Evolutionary conservation across 2,797 vertebrate species (phyloP).

Genomic region (Catharus ustulatus): DNA sequence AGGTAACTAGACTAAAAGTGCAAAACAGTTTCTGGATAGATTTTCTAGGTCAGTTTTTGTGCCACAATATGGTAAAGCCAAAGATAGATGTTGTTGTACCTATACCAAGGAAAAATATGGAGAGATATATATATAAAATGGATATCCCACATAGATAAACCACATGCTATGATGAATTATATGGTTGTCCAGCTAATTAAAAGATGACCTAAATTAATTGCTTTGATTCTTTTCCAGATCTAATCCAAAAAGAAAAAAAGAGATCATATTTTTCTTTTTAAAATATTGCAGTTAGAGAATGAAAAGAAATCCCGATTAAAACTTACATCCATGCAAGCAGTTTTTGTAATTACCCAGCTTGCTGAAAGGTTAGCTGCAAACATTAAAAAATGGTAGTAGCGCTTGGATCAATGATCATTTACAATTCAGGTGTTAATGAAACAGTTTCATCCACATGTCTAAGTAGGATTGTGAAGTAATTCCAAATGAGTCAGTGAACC

Average conservation of each 20-base stretch:
- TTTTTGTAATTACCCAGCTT: background rate
- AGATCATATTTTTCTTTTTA: accelerated
- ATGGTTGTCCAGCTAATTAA: background rate
- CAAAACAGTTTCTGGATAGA: background rate
- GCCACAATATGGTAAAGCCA: background rate
- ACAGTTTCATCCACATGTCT: background rate
- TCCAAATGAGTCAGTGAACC: background rate
- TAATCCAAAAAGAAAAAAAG: background rate
- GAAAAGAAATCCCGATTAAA: background rate
- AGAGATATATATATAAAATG: background rate
- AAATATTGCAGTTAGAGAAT: background rate
- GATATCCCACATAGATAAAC: background rate
- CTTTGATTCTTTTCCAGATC: background rate
- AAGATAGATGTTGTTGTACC: background rate
- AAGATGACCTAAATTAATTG: background rate
- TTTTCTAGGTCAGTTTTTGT: background rate
- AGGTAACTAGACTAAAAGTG: background rate
- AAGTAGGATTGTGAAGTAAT: background rate
- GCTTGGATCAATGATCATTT: background rate
- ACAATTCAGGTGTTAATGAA: background rate
- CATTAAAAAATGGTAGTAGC: background rate
- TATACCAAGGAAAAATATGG: background rate
- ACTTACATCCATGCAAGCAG: background rate
- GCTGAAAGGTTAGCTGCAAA: background rate
- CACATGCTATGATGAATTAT: background rate